Evolutionary conservation across 1,140 invertebrate genomes (phyloP), one percentile per base, ranked within the genome.

Genomic region (Drosophila kepulauana): DNA sequence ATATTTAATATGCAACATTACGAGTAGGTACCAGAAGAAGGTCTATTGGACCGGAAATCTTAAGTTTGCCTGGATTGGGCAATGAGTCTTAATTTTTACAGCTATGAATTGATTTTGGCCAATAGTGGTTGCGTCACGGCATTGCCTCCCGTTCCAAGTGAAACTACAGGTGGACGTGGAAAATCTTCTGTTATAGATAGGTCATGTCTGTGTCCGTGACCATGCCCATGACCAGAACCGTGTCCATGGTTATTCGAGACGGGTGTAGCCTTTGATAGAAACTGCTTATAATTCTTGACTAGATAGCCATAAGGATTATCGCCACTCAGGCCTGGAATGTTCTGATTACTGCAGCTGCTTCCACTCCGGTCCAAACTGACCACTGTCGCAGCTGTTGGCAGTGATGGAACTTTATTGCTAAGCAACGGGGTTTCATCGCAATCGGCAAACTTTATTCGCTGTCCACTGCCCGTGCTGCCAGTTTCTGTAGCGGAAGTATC

Each of bases 41-140:
- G 73, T 48, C 30, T 45, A 8, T 43, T 10, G 6, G 43, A 51
- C 38, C 49, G 46, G 46, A 74, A 25, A 43, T 70, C 38, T 62
- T 28, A 64, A 30, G 16, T 49, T 64, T 59, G 58, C 43, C 43
- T 28, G 2, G n/a, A 11, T 38, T 11, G 10, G 64, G 52, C 38
- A 61, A 43, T 56, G 43, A 43, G 52, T 73, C 68, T 65, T 38
- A 66, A 45, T 59, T 35, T 65, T 79, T 81, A 81, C 58, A 75
- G 65, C 71, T 90, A 86, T 54, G 88, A 90, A 81, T 92, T 92
- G 30, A 92, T 92, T 75, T 91, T 91, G 49, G 81, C 82, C 73
- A 92, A 66, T 33, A 92, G 76, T 15, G 91, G 91, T 48, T 92
- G 91, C 5, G 89, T 91, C 4, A 91, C 91, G 33, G 70, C 64